Evolutionary conservation across 2,113 vertebrate genomes (phyloP).

Genomic region (Paraplagusia blochii): DNA sequence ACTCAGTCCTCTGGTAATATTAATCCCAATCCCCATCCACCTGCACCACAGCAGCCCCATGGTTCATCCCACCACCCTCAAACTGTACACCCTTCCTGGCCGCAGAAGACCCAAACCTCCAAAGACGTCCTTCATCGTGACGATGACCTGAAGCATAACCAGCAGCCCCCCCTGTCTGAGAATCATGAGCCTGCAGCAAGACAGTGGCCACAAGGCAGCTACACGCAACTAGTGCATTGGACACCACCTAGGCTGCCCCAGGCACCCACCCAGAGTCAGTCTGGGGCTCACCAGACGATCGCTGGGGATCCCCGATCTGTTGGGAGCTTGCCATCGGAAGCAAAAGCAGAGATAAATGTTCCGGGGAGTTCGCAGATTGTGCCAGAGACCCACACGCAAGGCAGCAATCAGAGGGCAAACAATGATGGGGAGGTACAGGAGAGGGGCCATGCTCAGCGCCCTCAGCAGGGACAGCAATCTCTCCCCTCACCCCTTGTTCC

Average conservation of each 20-base stretch:
- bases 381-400: conserved; percentile 52
- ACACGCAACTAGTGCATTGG: conserved; percentile 64
- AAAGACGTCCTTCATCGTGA: conserved; percentile 76
- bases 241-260: conserved; percentile 52
- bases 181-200: conserved; percentile 56
- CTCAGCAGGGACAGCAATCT: conserved; percentile 28
- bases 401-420: conserved; percentile 9
- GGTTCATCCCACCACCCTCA: conserved; percentile 29
- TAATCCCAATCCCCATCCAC: conserved; percentile 41
- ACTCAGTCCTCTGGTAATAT: no score
- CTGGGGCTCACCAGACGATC: conserved; percentile 16
- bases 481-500: conserved; percentile 29
- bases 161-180: conserved; percentile 54
- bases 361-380: conserved; percentile 29
- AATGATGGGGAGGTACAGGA: conserved; percentile 14
- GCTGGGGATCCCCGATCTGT: conserved; percentile 6
- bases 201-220: conserved; percentile 65
- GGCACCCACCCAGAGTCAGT: conserved; percentile 12
- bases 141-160: conserved; percentile 76
- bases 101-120: conserved; percentile 54
- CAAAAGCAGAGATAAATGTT: conserved; percentile 36
- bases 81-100: conserved; percentile 34
- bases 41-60: conserved; percentile 29
- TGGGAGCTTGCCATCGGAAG: conserved; percentile 44
- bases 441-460: conserved; percentile 35